Conservation (phyloP, 1,140 invertebrate genomes). For the Muscidifurax raptorellus region DNA sequence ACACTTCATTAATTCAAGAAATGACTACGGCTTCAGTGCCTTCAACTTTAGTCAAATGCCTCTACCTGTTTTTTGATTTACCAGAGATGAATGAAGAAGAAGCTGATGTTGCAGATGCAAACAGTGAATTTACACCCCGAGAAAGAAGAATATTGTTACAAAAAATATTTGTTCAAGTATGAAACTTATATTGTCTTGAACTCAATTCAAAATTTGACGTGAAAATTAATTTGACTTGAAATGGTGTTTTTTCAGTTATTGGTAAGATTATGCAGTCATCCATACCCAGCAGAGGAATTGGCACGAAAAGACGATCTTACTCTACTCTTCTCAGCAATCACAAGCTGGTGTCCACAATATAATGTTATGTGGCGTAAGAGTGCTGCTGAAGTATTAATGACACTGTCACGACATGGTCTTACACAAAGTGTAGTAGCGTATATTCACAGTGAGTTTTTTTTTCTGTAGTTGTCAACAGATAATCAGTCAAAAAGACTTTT, state of each 20-base stretch:
- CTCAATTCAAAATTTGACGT: background rate
- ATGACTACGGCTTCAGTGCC: constrained; percentile 97
- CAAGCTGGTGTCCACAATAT: constrained; percentile 93
- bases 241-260: constrained; percentile 82
- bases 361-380: constrained; percentile 98
- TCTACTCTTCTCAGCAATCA: constrained; percentile 96
- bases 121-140: constrained; percentile 91
- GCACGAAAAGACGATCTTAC: constrained; percentile 97
- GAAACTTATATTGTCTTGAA: background rate
- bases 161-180: constrained; percentile 96
- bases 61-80: constrained; percentile 99
- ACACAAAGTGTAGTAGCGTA: constrained; percentile 95
- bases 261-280: constrained; percentile 93
- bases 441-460: constrained; percentile 90
- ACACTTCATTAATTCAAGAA: constrained; percentile 87
- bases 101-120: constrained; percentile 82
- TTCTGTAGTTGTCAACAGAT: background rate
- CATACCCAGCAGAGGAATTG: constrained; percentile 95
- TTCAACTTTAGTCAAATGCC: constrained; percentile 98
- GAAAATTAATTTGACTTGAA: background rate
- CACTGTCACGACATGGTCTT: constrained; percentile 94
- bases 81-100: constrained; percentile 91
- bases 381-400: constrained; percentile 96
- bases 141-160: constrained; percentile 95
- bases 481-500: background rate